Percentiles rank a stretch among this genome's conserved stretches.
These are phyloP conservation scores for Kryptopterus vitreolus DNA, from an alignment of 2,797 vertebrate genomes.

Conservation along the genomic window DNA sequence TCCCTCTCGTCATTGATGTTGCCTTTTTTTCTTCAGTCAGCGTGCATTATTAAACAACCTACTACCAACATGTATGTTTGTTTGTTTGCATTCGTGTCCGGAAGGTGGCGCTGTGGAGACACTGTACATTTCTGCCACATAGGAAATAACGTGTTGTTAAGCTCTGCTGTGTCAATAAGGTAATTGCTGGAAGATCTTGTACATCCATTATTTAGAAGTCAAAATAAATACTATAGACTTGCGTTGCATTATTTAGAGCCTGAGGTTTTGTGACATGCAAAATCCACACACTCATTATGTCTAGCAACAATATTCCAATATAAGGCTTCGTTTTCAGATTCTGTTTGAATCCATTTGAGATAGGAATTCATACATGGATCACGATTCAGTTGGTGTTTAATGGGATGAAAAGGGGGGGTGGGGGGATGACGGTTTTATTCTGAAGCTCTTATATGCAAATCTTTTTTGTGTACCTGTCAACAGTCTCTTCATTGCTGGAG, in stretches of 20 bases:
- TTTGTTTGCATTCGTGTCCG: slow-evolving; percentile 11
- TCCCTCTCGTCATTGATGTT: background rate
- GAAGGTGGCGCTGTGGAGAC: slow-evolving; percentile 41
- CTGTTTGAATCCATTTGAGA: background rate
- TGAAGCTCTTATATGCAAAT: background rate
- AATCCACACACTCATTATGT: background rate
- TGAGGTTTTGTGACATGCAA: background rate
- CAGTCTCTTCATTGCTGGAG: background rate
- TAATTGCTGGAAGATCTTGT: slow-evolving; percentile 34
- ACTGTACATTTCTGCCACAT: background rate
- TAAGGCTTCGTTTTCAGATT: background rate
- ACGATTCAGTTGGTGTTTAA: too few species aligned
- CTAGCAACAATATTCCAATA: background rate
- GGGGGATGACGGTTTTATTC: background rate
- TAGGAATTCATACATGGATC: too few species aligned
- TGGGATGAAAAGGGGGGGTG: too few species aligned
- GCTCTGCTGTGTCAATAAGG: slow-evolving; percentile 9
- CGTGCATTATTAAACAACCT: background rate
- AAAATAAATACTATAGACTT: background rate
- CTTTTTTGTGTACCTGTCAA: background rate
- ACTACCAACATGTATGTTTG: background rate
- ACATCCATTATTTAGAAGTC: slow-evolving; percentile 41
- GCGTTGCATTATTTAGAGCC: slow-evolving; percentile 3
- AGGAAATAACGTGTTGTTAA: background rate
- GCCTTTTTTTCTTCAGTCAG: background rate